Conservation (phyloP, 2,113 vertebrate species). For the Brachionichthys hirsutus region DNA sequence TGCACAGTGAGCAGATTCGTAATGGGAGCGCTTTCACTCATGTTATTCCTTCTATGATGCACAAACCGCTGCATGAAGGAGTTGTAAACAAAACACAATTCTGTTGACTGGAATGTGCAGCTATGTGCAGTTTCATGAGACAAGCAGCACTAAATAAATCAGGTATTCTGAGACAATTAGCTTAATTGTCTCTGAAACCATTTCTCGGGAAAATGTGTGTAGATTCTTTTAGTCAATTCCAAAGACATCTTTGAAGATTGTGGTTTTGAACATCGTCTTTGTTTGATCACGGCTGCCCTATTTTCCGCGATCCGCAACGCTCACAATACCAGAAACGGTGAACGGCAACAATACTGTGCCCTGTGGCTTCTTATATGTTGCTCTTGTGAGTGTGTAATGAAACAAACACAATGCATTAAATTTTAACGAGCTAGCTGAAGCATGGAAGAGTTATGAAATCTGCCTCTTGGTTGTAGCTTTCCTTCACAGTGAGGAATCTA, state of each 20-base stretch:
- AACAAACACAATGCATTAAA: conserved; percentile 52
- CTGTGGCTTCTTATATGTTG: conserved; percentile 50
- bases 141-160: conserved; percentile 46
- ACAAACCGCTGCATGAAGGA: conserved; percentile 20
- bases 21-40: conserved; percentile 15
- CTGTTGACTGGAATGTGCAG: conserved; percentile 41
- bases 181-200: conserved; percentile 18
- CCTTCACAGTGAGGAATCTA: conserved; percentile 4
- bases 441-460: conserved; percentile 39
- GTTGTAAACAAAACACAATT: conserved; percentile 51
- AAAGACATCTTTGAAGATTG: conserved; percentile 23
- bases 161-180: conserved; percentile 6
- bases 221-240: conserved; percentile 14
- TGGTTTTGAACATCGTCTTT: conserved; percentile 18
- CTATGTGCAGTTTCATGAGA: conserved; percentile 35
- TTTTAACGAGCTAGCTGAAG: conserved; percentile 53
- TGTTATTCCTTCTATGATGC: conserved; percentile 39
- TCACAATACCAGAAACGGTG: conserved; percentile 28
- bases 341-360: conserved; percentile 49
- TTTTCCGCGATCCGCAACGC: conserved; percentile 48
- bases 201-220: conserved; percentile 24
- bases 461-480: conserved; percentile 35
- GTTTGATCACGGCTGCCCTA: conserved; percentile 50
- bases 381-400: conserved; percentile 34
- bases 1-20: conserved; percentile 9